Evolutionary conservation across 2,797 vertebrate genomes (phyloP), one percentile per base, ranked within the genome.

Genomic region (Falco naumanni): DNA sequence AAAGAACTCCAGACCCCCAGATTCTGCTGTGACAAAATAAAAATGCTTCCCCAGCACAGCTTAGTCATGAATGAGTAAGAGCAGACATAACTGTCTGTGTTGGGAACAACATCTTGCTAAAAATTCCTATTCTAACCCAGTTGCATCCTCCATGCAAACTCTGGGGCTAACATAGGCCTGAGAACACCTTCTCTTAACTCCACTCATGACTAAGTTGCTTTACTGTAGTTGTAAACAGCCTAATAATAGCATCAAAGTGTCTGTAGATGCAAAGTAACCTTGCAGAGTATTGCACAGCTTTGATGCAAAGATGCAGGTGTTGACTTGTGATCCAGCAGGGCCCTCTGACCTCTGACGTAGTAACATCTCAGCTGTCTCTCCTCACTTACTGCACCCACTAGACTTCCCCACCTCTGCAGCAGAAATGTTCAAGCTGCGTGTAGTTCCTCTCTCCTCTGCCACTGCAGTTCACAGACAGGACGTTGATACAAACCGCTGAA

Each of bases 231-330:
- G 77, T 94, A 95, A 94, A 88, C 87, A 91, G 25, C 22, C 87
- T 91, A 93, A 90, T 89, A 92, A 93, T 64, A 95, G 89, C 5
- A 22, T 41, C 71, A 59, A 47, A 79, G 43, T 39, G 57, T 53
- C 48, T 86, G 72, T 50, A 78, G 53, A 89, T 89, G 93, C 84
- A 92, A 95, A 96, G 34, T 65, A 61, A 50, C 53, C n/a, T 90
- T 60, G 51, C 41, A 54, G 57, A 59, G 15, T 21, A 43, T 74
- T 87, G 78, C 43, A 53, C 65, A 68, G 21, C 61, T 92, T 84
- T 77, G 37, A 60, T 54, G 61, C n/a, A 71, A 85, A 93, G 70
- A 19, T 53, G 45, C 57, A 94, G 64, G 41, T 80, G 81, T 50
- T 11, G 10, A 66, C 16, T 7, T 45, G 34, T 66, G 51, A 80